Conservation (phyloP, 2,113 vertebrate species). For the Cacatua alba region DNA sequence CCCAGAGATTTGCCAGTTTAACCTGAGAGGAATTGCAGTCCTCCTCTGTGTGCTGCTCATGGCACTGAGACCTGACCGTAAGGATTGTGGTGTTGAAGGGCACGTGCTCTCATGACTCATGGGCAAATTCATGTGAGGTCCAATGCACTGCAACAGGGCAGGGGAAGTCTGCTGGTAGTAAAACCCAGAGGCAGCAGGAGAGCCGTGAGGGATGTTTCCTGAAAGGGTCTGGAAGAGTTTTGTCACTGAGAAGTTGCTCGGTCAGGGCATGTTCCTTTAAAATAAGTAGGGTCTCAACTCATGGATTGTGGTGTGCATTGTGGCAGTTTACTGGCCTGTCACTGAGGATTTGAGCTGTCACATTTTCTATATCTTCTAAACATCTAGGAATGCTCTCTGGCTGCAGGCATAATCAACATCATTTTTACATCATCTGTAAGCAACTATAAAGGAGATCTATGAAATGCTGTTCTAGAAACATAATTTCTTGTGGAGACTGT, state of each 20-base stretch:
- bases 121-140: not conserved
- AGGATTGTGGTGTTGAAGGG: accelerated
- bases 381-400: not conserved
- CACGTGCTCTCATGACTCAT: accelerated
- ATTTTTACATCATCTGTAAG: not conserved
- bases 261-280: not conserved
- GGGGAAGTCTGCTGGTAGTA: not conserved
- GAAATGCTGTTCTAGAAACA: not conserved
- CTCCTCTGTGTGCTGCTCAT: not conserved
- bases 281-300: not conserved
- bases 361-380: not conserved
- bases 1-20: not conserved
- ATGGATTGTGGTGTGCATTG: accelerated
- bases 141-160: no score
- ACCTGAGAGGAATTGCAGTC: not conserved
- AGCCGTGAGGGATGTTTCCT: not conserved
- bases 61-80: not conserved
- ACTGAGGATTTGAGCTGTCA: not conserved
- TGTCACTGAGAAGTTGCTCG: not conserved
- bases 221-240: not conserved
- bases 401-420: not conserved
- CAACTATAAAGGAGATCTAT: not conserved
- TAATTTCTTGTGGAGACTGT: not conserved
- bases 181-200: not conserved
- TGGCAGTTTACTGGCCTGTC: not conserved